Percentiles rank a stretch among this genome's conserved stretches.
phyloP scores from a whole-genome alignment of 1,140 invertebrate genomes.

The Ganaspis sp. region DNA sequence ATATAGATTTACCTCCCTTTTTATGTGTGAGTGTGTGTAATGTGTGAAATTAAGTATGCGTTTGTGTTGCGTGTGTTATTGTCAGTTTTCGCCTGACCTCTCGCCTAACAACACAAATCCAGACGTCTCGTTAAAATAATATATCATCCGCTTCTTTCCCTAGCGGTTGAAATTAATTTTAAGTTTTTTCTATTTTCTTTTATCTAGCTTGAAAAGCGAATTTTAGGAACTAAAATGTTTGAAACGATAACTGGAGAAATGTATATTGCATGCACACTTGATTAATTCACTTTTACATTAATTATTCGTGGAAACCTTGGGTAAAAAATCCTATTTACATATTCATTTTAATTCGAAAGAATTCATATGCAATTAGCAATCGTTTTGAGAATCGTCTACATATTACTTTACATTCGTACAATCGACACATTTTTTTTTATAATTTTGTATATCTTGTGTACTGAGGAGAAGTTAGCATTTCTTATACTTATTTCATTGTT shows the following conservation, averaged over 20 bases:
- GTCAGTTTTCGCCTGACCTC: slow-evolving; percentile 67
- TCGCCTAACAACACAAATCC: slow-evolving; percentile 40
- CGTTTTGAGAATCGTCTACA: background rate
- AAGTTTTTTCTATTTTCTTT: background rate
- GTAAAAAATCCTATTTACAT: background rate
- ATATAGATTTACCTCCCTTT: background rate
- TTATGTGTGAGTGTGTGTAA: slow-evolving; percentile 10
- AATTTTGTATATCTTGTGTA: too few relatives aligned
- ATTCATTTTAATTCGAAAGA: background rate
- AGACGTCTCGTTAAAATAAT: background rate
- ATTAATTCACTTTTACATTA: background rate
- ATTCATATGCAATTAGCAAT: background rate
- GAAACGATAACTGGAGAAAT: background rate
- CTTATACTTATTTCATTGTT: too few relatives aligned
- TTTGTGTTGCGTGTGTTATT: slow-evolving; percentile 61
- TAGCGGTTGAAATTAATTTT: background rate
- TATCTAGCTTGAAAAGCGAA: background rate
- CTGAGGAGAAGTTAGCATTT: too few relatives aligned
- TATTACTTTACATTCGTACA: too few relatives aligned
- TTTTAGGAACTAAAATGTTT: background rate
- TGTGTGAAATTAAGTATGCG: background rate
- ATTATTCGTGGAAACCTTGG: background rate
- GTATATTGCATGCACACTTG: background rate
- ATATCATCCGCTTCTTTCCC: background rate
- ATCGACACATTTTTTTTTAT: too few relatives aligned